phyloP scores from a whole-genome alignment of 2,888 invertebrate species.

The Dioctria linearis region DNA sequence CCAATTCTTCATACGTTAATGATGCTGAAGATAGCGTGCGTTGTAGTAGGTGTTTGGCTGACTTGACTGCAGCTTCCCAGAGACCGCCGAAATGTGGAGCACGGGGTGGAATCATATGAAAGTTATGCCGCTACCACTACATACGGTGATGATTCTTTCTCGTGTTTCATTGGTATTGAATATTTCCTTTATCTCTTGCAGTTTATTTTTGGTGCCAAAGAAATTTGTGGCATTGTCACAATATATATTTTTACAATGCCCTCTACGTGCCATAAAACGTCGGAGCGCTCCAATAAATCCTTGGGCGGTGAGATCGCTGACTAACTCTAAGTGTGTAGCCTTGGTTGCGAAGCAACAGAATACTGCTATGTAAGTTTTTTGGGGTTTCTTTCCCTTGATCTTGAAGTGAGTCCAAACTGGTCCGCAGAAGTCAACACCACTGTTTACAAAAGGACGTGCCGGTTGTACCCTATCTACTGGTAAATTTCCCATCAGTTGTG shows the following conservation, averaged over 20 bases:
- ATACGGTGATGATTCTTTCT: too few species aligned
- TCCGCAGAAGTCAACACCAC: constrained; percentile 57
- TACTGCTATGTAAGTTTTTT: constrained; percentile 47
- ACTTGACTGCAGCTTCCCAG: too few species aligned
- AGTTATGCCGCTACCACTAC: too few species aligned
- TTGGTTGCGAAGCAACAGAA: constrained; percentile 57
- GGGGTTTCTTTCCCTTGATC: too few species aligned
- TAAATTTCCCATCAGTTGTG: neutral
- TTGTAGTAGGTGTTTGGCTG: too few species aligned
- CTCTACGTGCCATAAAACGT: constrained; percentile 53
- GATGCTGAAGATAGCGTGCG: too few species aligned
- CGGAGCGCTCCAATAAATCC: constrained; percentile 55
- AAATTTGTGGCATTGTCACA: constrained; percentile 54
- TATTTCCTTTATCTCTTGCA: neutral
- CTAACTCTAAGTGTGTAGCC: constrained; percentile 53
- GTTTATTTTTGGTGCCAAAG: constrained; percentile 24
- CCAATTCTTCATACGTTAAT: too few species aligned
- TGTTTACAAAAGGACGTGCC: constrained; percentile 50
- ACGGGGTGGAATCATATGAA: too few species aligned
- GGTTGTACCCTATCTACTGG: neutral
- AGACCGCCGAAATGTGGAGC: too few species aligned
- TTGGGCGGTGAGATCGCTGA: constrained; percentile 55
- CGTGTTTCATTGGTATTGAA: too few species aligned
- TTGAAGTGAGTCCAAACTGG: neutral
- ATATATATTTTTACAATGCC: constrained; percentile 50